phyloP scores from a whole-genome alignment of 2,888 invertebrate genomes.

The Nasonia oneida region DNA sequence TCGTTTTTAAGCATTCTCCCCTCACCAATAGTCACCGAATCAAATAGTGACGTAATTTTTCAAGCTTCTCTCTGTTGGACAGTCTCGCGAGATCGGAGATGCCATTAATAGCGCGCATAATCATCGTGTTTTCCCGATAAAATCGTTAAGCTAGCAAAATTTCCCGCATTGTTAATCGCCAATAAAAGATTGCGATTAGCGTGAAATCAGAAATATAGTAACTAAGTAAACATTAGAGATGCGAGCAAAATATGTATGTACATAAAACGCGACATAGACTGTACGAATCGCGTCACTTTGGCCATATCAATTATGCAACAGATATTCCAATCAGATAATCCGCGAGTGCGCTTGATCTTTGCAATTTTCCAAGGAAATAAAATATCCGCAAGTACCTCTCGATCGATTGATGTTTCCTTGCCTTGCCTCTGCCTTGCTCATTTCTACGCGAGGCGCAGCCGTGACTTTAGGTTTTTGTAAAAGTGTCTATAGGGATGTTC shows the following conservation, averaged over 20 bases:
- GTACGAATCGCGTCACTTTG: slow-evolving; percentile 19
- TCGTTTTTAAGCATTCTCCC: slow-evolving; percentile 51
- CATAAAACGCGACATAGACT: background rate
- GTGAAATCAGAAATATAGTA: slow-evolving; percentile 5
- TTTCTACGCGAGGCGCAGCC: slow-evolving; percentile 8
- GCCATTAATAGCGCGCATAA: slow-evolving; percentile 43
- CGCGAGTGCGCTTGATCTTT: background rate
- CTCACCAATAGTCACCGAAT: slow-evolving; percentile 32
- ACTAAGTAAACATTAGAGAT: background rate
- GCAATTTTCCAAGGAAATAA: slow-evolving; percentile 22
- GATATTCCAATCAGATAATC: slow-evolving; percentile 47
- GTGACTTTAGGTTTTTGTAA: slow-evolving; percentile 48
- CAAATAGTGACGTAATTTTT: slow-evolving; percentile 51
- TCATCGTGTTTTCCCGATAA: slow-evolving; percentile 56
- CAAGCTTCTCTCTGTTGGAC: slow-evolving; percentile 20
- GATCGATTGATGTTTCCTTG: background rate
- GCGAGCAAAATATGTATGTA: background rate
- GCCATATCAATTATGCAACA: slow-evolving; percentile 44
- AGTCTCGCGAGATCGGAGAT: slow-evolving; percentile 42
- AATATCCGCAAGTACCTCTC: background rate
- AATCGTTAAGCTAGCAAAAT: slow-evolving; percentile 45
- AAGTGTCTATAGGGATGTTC: slow-evolving; percentile 56
- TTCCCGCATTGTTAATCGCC: slow-evolving; percentile 43
- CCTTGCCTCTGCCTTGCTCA: background rate
- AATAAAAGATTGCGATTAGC: slow-evolving; percentile 37